A percentile compares a stretch with the other conserved stretches of the same genome.
These are phyloP conservation scores for Chaunax sp. DNA, from an alignment of 2,797 vertebrate genomes.

Conservation along the genomic window DNA sequence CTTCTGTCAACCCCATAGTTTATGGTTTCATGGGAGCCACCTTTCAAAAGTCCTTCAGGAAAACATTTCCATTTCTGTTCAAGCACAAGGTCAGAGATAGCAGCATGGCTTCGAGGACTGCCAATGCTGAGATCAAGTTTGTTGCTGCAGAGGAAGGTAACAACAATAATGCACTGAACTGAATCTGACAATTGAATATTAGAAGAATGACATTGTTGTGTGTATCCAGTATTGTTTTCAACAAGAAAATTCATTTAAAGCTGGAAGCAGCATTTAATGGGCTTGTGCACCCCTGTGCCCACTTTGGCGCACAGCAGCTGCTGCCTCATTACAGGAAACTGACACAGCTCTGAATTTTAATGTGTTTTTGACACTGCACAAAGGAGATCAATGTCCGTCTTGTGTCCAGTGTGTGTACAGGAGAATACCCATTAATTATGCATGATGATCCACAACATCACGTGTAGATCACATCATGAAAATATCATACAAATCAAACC, in stretches of 20 bases:
- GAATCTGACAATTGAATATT: conserved; percentile 24
- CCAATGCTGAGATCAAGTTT: conserved; percentile 90
- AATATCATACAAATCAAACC: too few relatives aligned
- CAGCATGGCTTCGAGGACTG: conserved; percentile 84
- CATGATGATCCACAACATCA: too few relatives aligned
- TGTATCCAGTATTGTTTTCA: neutral
- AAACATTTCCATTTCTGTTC: conserved; percentile 89
- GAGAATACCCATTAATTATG: neutral
- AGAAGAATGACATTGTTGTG: neutral
- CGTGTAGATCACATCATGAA: too few relatives aligned
- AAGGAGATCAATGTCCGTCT: neutral
- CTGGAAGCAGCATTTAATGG: neutral
- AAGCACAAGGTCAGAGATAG: conserved; percentile 86
- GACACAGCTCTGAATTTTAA: neutral
- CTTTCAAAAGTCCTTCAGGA: conserved; percentile 89
- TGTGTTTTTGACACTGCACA: neutral
- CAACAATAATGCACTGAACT: conserved; percentile 67
- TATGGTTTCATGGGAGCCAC: conserved; percentile 91
- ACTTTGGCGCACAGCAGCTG: neutral
- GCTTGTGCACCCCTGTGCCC: too few relatives aligned
- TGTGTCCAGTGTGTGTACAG: neutral
- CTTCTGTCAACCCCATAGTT: conserved; percentile 89
- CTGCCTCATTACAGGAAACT: neutral
- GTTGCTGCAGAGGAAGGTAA: conserved; percentile 83
- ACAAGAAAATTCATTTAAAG: neutral